Percentiles rank a stretch among this genome's conserved stretches.
Conservation (phyloP, 2,797 vertebrate genomes). For the Molossus molossus region DNA sequence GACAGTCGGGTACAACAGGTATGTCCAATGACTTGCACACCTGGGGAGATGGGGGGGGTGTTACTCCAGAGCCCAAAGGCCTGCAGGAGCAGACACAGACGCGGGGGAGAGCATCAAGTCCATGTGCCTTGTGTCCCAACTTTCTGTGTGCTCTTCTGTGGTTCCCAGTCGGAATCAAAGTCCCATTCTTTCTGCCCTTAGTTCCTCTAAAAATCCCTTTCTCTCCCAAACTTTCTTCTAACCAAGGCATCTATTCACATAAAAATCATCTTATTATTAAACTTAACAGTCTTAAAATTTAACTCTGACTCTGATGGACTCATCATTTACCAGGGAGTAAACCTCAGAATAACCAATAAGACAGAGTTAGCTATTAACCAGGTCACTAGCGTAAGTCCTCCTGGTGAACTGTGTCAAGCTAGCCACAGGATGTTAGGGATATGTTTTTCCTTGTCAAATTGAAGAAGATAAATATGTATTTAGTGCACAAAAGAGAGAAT, state of each 20-base stretch:
- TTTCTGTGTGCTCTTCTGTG: neutral
- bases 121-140: neutral
- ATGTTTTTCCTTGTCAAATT: neutral
- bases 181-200: conserved; percentile 9
- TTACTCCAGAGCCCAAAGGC: neutral
- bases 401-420: neutral
- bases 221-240: neutral
- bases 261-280: conserved; percentile 48
- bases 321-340: conserved; percentile 8
- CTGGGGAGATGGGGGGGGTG: neutral
- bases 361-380: neutral
- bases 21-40: neutral
- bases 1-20: neutral
- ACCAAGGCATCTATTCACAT: conserved; percentile 59
- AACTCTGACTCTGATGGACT: neutral
- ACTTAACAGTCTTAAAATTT: conserved; percentile 43
- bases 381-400: neutral
- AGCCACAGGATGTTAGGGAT: neutral
- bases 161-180: neutral
- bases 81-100: neutral
- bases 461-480: neutral
- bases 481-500: neutral
- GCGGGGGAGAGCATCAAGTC: neutral
- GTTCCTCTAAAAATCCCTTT: conserved; percentile 39
- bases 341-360: conserved; percentile 30